Conservation (phyloP, 2,113 vertebrate species). For the Rattus rattus region DNA sequence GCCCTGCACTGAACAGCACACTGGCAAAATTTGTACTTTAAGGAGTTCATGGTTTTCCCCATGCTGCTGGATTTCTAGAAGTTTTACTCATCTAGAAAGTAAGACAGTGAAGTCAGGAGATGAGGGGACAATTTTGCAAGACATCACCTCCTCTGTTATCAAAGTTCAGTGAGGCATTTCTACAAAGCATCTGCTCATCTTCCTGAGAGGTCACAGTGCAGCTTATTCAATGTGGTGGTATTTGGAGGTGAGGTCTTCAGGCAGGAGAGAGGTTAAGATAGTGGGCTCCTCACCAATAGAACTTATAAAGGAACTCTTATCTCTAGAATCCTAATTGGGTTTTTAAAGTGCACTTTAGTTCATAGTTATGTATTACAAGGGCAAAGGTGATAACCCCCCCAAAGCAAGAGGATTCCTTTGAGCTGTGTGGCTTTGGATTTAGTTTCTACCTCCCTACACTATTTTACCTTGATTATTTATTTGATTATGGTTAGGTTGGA, state of each 20-base stretch:
- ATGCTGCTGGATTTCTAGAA: neutral
- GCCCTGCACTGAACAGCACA: neutral
- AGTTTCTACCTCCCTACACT: conserved; percentile 3
- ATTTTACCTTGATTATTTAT: neutral
- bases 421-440: neutral
- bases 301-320: neutral
- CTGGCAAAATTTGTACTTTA: conserved; percentile 26
- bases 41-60: conserved; percentile 4
- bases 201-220: neutral
- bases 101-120: neutral
- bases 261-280: neutral
- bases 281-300: neutral
- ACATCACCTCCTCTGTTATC: neutral
- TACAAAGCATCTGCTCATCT: neutral
- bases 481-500: neutral
- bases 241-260: neutral
- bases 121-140: neutral
- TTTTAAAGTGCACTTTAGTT: neutral
- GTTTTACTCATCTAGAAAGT: conserved; percentile 35
- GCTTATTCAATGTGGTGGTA: neutral
- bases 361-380: neutral
- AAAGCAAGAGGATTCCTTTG: neutral
- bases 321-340: neutral
- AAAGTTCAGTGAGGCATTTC: neutral
- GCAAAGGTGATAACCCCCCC: neutral